Conservation (phyloP, 2,797 vertebrate species). For the Paramormyrops hopkinsi region DNA sequence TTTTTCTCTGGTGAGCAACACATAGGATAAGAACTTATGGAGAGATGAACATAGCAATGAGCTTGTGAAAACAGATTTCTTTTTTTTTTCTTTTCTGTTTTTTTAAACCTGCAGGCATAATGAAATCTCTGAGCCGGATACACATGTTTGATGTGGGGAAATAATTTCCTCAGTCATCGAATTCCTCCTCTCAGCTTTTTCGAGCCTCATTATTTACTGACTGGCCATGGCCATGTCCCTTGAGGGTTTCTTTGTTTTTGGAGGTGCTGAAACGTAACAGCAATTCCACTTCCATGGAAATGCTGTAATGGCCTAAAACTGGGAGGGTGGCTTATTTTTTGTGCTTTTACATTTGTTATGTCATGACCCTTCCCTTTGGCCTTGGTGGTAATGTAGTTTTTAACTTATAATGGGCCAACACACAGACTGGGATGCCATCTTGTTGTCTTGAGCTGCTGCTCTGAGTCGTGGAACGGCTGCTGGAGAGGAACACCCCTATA, state of each 20-base stretch:
- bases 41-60: not conserved
- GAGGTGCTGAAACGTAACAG: not conserved
- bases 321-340: not conserved
- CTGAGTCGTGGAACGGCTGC: not conserved
- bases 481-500: not conserved
- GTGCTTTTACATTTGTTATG: not conserved
- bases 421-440: not conserved
- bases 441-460: not conserved
- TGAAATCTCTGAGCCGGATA: not conserved
- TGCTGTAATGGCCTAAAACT: not conserved
- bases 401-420: not conserved
- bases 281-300: not conserved
- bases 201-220: constrained; percentile 4
- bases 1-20: not conserved
- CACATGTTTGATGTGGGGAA: not conserved
- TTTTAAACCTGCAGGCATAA: not conserved
- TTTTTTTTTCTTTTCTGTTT: not conserved
- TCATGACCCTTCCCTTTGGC: not conserved
- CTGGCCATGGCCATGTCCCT: not conserved
- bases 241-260: not conserved
- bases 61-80: not conserved
- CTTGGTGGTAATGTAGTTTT: not conserved
- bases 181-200: not conserved
- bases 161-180: constrained; percentile 3
- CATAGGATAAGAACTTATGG: not conserved